phyloP scores from a whole-genome alignment of 2,797 vertebrate species.

The Xiphorhynchus erythropygius region DNA sequence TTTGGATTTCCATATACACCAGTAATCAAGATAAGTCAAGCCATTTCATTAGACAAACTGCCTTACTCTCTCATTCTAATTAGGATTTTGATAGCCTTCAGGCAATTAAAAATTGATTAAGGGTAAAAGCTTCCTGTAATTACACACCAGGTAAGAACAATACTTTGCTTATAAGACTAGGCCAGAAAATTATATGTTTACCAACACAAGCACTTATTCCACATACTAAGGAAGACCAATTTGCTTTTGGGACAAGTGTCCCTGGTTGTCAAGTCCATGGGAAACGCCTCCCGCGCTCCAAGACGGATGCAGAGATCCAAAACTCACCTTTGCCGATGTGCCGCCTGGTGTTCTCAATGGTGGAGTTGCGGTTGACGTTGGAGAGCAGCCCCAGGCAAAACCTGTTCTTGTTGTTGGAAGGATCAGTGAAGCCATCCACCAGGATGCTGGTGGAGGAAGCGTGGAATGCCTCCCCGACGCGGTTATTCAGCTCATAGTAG shows the following conservation, averaged over 20 bases:
- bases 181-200: background rate
- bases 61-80: constrained; percentile 1
- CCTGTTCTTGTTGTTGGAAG: constrained; percentile 98
- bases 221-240: background rate
- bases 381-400: constrained; percentile 98
- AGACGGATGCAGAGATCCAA: fast-evolving
- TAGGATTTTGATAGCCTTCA: background rate
- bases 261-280: fast-evolving
- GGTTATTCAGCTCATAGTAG: constrained; percentile 99
- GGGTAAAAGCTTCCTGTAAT: constrained; percentile 18
- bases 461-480: constrained; percentile 95
- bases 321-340: constrained; percentile 94
- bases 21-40: constrained; percentile 22
- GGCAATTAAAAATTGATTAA: constrained; percentile 12
- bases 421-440: constrained; percentile 98
- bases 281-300: fast-evolving
- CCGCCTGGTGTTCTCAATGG: constrained; percentile 96
- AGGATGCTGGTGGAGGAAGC: constrained; percentile 95
- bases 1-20: background rate
- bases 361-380: constrained; percentile 98
- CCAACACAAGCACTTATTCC: background rate
- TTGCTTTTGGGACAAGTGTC: background rate
- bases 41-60: background rate
- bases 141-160: background rate
- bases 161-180: background rate